These are phyloP conservation scores for Paraplagusia blochii DNA, from an alignment of 2,113 vertebrate genomes.

Conservation along the genomic window DNA sequence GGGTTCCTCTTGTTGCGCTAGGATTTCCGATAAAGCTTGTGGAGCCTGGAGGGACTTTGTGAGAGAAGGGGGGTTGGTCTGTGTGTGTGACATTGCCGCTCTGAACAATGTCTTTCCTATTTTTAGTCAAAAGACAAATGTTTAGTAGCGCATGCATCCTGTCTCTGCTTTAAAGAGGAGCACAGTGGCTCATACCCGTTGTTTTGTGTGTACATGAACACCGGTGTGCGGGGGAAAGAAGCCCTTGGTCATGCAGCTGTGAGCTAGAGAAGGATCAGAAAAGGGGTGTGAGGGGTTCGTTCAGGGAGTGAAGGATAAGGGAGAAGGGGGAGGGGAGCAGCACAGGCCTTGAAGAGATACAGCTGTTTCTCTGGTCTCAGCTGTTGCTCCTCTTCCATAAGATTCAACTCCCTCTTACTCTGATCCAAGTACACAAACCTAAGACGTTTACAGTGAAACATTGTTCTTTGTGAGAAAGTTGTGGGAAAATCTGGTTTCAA, in stretches of 20 bases:
- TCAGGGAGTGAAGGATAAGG: slow-evolving; percentile 33
- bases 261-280: slow-evolving; percentile 41
- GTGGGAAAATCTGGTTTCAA: slow-evolving; percentile 48
- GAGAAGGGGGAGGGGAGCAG: slow-evolving; percentile 15
- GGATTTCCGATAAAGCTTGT: slow-evolving; percentile 14
- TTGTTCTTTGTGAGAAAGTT: slow-evolving; percentile 54
- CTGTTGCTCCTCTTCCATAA: slow-evolving; percentile 68
- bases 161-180: slow-evolving; percentile 49
- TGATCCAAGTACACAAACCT: slow-evolving; percentile 6
- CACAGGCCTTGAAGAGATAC: slow-evolving; percentile 59
- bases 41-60: slow-evolving; percentile 7
- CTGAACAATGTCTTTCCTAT: slow-evolving; percentile 65
- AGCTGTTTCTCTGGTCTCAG: slow-evolving; percentile 74
- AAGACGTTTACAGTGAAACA: slow-evolving; percentile 46
- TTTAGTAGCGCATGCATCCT: slow-evolving; percentile 57
- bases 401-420: slow-evolving; percentile 19
- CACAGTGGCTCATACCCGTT: slow-evolving; percentile 13
- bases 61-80: background rate
- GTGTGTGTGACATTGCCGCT: slow-evolving; percentile 12
- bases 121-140: slow-evolving; percentile 65
- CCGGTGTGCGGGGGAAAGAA: slow-evolving; percentile 1
- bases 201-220: slow-evolving; percentile 15
- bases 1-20: slow-evolving; percentile 28
- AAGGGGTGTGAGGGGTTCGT: slow-evolving; percentile 51
- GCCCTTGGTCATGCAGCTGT: slow-evolving; percentile 35